Conservation (phyloP, 92 coral and sea anemone species). For the Scolanthus callimorphus region DNA sequence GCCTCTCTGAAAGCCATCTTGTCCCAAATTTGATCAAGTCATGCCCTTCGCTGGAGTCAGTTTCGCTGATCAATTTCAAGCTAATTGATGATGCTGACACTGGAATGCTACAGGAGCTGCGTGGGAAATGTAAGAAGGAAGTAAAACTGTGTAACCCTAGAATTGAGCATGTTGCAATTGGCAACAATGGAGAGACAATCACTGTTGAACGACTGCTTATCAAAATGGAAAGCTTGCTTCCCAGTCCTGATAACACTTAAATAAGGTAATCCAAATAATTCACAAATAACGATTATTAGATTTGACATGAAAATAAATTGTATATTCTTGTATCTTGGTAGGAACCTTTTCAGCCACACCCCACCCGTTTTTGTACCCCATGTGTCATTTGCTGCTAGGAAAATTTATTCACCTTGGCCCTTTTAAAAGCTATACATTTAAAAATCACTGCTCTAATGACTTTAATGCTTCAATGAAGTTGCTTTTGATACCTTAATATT, state of each 20-base stretch:
- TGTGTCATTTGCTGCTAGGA: no score
- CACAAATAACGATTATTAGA: constrained; percentile 33
- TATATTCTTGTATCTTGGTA: not conserved
- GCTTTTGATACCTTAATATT: no score
- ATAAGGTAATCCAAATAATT: constrained; percentile 78
- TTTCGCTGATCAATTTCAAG: constrained; percentile 92
- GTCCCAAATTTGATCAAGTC: constrained; percentile 72
- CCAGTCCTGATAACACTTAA: constrained; percentile 91
- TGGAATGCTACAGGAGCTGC: constrained; percentile 64
- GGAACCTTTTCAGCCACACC: not conserved
- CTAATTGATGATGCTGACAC: constrained; percentile 75
- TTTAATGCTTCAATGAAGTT: no score
- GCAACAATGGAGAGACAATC: constrained; percentile 93
- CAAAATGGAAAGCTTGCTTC: constrained; percentile 93
- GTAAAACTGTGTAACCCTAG: constrained; percentile 95
- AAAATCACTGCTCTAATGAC: no score
- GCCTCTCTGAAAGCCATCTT: constrained; percentile 85
- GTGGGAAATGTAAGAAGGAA: constrained; percentile 84
- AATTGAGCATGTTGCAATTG: constrained; percentile 97
- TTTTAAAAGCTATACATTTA: no score
- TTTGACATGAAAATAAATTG: no score
- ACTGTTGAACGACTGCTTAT: constrained; percentile 93
- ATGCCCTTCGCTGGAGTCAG: constrained; percentile 89
- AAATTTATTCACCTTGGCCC: no score
- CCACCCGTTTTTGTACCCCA: no score